Base-by-base conservation (phyloP, 2,113 vertebrate species). In the Cnemophilus loriae region DNA sequence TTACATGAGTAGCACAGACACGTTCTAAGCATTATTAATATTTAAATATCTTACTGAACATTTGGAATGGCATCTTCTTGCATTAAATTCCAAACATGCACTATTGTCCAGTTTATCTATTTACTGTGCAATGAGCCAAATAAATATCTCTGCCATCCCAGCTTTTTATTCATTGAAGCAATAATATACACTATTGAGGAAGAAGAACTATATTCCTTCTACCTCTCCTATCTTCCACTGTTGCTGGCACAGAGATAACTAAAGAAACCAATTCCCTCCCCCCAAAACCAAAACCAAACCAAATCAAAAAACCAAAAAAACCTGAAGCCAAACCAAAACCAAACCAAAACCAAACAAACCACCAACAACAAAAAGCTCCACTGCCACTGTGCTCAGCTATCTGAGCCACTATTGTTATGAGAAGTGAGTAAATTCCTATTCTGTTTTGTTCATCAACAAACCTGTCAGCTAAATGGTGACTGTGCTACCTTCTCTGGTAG, bases 361-460 rank as follows among this genome's bases (percentile, higher is more conserved):
- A 41, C 11, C 5, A 26, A 13, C 0, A 3, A 41, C 10, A 42
- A 24, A 35, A 16, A 26, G 6, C 7, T 28, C 23, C 6, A 61
- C 10, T 16, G 46, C 24, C 32, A 47, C 24, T 76, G 26, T 56
- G 23, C 14, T 71, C 41, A 84, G 32, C 13, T 71, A 5, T 20
- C 19, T 77, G 57, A 89, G 37, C 13, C 52, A 56, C 26, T 56
- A 3, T 20, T 60, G 8, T 83, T 84, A 37, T 7, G 20, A 70
- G 28, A 91, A 84, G 49, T 46, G 65, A 93, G 41, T 0, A 91
- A 87, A 88, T 73, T 59, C 46, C 33, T 89, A 5, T 39, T 81
- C 44, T 79, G 13, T 30, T 95, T 80, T 73, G 17, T 49, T 90
- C 35, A 42, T 61, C 53, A 69, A 33, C 64, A 79, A 89, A 81